These are phyloP conservation scores for Protosalanx chinensis DNA, from an alignment of 2,797 vertebrate species.

Conservation along the genomic window DNA sequence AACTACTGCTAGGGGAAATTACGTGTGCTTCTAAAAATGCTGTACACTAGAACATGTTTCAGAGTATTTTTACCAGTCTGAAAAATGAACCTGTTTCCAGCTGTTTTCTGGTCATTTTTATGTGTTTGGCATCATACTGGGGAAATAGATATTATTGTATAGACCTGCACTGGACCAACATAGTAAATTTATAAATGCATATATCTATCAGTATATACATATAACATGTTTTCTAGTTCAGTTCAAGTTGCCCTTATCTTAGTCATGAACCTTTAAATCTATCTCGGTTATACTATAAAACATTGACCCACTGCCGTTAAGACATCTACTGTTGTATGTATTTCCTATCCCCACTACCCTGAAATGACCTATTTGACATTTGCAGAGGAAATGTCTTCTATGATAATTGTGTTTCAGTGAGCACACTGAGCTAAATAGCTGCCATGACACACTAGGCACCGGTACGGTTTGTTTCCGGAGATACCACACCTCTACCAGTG, in stretches of 20 bases:
- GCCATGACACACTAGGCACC: conserved; percentile 42
- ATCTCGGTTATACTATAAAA: background rate
- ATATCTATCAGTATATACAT: background rate
- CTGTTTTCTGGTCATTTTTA: background rate
- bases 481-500: conserved; percentile 49
- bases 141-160: too few species aligned
- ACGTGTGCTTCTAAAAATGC: too few species aligned
- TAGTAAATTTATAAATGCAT: too few species aligned
- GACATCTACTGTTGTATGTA: background rate
- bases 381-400: background rate
- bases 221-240: background rate
- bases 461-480: conserved; percentile 49
- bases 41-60: too few species aligned
- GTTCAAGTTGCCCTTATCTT: background rate
- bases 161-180: too few species aligned
- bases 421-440: conserved; percentile 16
- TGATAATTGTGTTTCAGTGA: background rate
- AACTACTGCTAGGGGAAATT: too few species aligned
- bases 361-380: background rate
- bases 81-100: too few species aligned
- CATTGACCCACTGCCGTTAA: background rate
- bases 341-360: background rate
- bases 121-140: background rate
- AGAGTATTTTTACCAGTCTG: too few species aligned
- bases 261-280: background rate